Evolutionary conservation across 2,797 vertebrate species (phyloP).

Genomic region (Enteromius afrohamiltoni): DNA sequence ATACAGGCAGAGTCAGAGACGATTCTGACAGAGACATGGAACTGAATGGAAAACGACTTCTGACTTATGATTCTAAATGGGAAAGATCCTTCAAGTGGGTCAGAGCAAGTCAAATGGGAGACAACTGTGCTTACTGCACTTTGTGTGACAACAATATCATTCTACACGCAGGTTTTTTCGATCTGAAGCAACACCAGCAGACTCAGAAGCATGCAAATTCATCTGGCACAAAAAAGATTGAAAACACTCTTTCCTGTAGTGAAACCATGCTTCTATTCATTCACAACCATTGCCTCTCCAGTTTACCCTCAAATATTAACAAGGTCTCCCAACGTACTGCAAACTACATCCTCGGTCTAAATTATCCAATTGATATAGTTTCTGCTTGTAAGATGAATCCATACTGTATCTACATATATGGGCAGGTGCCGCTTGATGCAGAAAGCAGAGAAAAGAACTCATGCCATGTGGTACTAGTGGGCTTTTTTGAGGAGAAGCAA

Average conservation of each 20-base stretch:
- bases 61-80: slow-evolving; percentile 68
- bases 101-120: slow-evolving; percentile 66
- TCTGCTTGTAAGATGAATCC: slow-evolving; percentile 71
- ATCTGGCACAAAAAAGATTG: neutral
- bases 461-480: slow-evolving; percentile 71
- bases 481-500: slow-evolving; percentile 71
- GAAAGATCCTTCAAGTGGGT: slow-evolving; percentile 68
- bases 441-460: slow-evolving; percentile 33
- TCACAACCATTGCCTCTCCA: slow-evolving; percentile 61
- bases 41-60: neutral
- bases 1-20: slow-evolving; percentile 47
- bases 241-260: slow-evolving; percentile 59
- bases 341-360: slow-evolving; percentile 65
- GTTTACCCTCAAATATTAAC: slow-evolving; percentile 30
- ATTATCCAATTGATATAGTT: slow-evolving; percentile 69
- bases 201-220: slow-evolving; percentile 67
- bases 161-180: slow-evolving; percentile 54
- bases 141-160: slow-evolving; percentile 69
- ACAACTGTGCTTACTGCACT: slow-evolving; percentile 71
- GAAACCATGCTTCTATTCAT: slow-evolving; percentile 70
- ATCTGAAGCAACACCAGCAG: slow-evolving; percentile 68
- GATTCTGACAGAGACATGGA: slow-evolving; percentile 53
- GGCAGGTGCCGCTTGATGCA: slow-evolving; percentile 60
- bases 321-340: slow-evolving; percentile 58
- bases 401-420: slow-evolving; percentile 78